Evolutionary conservation across 2,113 vertebrate species (phyloP).

Genomic region (Myotis yumanensis): DNA sequence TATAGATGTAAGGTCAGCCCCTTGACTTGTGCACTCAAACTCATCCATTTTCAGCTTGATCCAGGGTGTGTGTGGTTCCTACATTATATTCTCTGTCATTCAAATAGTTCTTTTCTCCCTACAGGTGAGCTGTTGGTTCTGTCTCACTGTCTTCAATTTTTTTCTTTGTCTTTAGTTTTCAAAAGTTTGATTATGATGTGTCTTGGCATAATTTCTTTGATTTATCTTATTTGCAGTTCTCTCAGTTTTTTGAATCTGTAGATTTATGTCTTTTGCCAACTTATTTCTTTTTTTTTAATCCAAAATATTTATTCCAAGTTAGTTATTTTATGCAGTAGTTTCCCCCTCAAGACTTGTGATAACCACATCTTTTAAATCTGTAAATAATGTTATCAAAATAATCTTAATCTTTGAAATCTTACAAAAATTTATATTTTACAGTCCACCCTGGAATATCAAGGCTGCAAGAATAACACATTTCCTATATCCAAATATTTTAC

Average conservation of each 20-base stretch:
- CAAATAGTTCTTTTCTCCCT: background rate
- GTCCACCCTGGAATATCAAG: slow-evolving; percentile 97
- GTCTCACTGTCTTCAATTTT: background rate
- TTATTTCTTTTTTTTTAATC: background rate
- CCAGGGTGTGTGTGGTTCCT: background rate
- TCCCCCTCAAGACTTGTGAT: slow-evolving; percentile 89
- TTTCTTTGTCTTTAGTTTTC: too few relatives aligned
- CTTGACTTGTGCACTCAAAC: too few relatives aligned
- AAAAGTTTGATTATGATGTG: too few relatives aligned
- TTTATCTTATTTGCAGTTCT: too few relatives aligned
- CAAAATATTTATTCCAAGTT: slow-evolving; percentile 98
- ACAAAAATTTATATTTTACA: slow-evolving; percentile 97
- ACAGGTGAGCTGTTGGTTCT: background rate
- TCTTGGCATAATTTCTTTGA: too few relatives aligned
- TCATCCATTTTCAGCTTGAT: accelerated
- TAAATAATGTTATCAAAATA: slow-evolving; percentile 98
- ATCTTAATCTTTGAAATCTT: slow-evolving; percentile 95
- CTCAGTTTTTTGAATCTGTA: background rate
- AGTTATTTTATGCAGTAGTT: slow-evolving; percentile 93
- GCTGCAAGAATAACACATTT: slow-evolving; percentile 92
- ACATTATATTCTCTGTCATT: background rate
- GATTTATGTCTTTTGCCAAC: background rate
- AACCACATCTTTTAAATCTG: slow-evolving; percentile 92
- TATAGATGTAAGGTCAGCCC: background rate
- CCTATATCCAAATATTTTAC: slow-evolving; percentile 92